A percentile compares a stretch with the other conserved stretches of the same genome.
Conservation (phyloP, 2,888 invertebrate species). For the Odontocerum albicorne region DNA sequence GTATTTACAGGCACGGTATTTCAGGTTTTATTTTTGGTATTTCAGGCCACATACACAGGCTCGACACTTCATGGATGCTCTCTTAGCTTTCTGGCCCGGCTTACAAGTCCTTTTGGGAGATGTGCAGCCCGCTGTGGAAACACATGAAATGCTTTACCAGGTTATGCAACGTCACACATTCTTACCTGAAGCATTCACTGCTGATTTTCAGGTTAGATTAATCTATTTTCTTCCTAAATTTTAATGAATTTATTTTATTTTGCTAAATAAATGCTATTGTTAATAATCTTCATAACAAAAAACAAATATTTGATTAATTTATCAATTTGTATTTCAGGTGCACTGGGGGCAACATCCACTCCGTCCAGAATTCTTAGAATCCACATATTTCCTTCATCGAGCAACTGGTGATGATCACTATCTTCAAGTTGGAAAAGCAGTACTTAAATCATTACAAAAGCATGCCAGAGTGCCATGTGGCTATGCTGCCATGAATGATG, state of each 20-base stretch:
- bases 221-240: too few relatives aligned
- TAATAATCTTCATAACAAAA: too few relatives aligned
- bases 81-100: constrained; percentile 98
- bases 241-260: neutral
- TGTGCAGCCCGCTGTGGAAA: constrained; percentile 96
- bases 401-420: constrained; percentile 97
- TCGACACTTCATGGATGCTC: constrained; percentile 95
- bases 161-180: constrained; percentile 97
- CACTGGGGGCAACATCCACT: constrained; percentile 99
- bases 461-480: constrained; percentile 94
- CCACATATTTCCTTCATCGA: constrained; percentile 94
- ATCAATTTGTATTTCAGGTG: too few relatives aligned
- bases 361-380: constrained; percentile 96
- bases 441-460: constrained; percentile 84
- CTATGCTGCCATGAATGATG: constrained; percentile 96
- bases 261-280: too few relatives aligned
- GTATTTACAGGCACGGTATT: too few relatives aligned
- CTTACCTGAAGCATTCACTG: constrained; percentile 97
- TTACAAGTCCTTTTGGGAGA: constrained; percentile 89
- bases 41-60: constrained; percentile 87
- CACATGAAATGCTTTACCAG: constrained; percentile 98
- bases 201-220: constrained; percentile 82
- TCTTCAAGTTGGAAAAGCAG: constrained; percentile 84
- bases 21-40: too few relatives aligned
- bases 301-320: too few relatives aligned